Evolutionary conservation across 2,888 invertebrate species (phyloP), one percentile per base, ranked within the genome.

Genomic region (Steinernema hermaphroditum): DNA sequence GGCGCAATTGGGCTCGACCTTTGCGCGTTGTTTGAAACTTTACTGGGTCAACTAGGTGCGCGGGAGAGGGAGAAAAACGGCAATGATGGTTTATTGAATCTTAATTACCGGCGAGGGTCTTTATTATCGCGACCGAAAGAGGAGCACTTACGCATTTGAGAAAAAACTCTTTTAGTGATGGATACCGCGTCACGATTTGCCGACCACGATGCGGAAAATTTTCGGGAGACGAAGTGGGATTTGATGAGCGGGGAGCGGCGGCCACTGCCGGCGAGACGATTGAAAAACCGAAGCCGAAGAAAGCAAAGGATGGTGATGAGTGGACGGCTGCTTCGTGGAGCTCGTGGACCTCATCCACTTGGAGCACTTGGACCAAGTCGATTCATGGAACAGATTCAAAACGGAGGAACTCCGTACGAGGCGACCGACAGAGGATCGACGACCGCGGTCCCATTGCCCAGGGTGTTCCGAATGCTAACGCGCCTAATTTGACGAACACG

Each of bases 111-210:
- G 32, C 46, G 43, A 37, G 71, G 71, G 72, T 50, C 68, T 41
- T 46, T 32, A 68, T 43, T 72, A 68, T 68, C 68, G 49, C 43
- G 49, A 41, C 50, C 54, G 57, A 41, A 43, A 57, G 44, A 43
- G 34, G 44, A 68, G 22, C 29, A 62, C 57, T 32, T 41, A 37
- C 41, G 50, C 27, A 32, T 46, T 50, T 49, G 37, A 37, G 16
- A 37, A 19, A 24, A 49, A 49, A 22, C 9, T 19, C 32, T 43
- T 85, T 72, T 74, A 85, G 85, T 0, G 83, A 83, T 43, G 85
- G 85, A 49, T 85, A 85, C 73, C 82, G 83, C 50, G 85, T 85
- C 49, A 85, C 85, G 19, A 85, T 85, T 73, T 85, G 85, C 74
- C 82, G 85, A 8, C 85, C 85, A 6, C 76, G 83, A 68, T 85